A percentile compares a stretch with the other conserved stretches of the same genome.
Conservation (phyloP, 2,113 vertebrate species). For the Anser cygnoides region DNA sequence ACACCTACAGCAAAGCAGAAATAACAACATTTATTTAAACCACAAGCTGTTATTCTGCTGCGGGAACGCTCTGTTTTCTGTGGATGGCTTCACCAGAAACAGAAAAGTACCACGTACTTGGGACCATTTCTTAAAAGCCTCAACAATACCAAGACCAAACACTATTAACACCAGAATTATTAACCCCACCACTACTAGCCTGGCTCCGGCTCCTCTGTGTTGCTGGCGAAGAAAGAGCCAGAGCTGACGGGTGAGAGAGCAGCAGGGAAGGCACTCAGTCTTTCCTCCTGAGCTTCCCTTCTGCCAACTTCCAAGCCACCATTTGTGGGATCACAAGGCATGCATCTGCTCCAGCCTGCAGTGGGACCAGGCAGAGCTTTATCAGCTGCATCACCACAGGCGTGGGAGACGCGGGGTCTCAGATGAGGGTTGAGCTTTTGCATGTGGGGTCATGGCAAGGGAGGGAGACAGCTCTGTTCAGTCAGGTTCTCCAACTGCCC, state of each 20-base stretch:
- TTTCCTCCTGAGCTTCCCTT: neutral
- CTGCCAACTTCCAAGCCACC: neutral
- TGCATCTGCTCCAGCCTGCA: neutral
- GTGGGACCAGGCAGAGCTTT: neutral
- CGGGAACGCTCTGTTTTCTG: conserved; percentile 43
- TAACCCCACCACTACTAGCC: neutral
- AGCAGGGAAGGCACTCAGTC: neutral
- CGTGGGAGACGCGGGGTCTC: neutral
- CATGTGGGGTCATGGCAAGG: neutral
- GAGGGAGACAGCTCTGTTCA: neutral
- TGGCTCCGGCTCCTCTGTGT: fast-evolving
- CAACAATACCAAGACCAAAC: neutral
- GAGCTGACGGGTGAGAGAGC: neutral
- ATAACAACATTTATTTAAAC: conserved; percentile 70
- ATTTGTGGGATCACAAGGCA: neutral
- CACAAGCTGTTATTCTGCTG: conserved; percentile 71
- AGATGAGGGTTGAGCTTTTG: neutral
- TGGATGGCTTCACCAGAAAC: conserved; percentile 23
- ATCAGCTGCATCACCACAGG: fast-evolving
- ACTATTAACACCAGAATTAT: neutral
- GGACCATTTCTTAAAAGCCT: neutral
- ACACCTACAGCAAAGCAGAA: conserved; percentile 68
- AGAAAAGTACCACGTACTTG: neutral
- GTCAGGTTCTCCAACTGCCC: neutral
- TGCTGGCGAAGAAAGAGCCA: neutral